Base-by-base conservation (phyloP, 2,113 vertebrate genomes). In the Panthera uncia region DNA sequence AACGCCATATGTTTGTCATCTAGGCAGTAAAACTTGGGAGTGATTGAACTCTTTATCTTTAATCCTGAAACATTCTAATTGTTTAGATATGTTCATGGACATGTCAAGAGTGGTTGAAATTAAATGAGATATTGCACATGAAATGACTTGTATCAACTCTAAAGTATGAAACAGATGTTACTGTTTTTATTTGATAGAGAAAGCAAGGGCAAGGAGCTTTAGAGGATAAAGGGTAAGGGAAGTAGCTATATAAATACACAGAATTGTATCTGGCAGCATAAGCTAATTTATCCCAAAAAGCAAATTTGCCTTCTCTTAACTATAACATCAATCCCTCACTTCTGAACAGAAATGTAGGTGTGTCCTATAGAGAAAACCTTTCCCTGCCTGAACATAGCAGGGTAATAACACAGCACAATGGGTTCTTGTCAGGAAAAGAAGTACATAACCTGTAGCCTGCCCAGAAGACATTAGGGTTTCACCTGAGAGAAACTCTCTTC, bases 41-140 rank as follows among this genome's bases (percentile, higher is more conserved):
- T 83, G 57, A 85, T 9, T 36, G 66, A 88, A 89, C 78, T 89
- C 73, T 71, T 80, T 79, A 79, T 66, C 83, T 68, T 86, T 97
- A 95, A 97, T 93, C 95, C 95, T 79, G 63, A 93, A 95, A 52
- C 48, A 95, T 96, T 95, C 89, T 94, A 94, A 94, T 95, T 97
- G 91, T 89, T 97, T 76, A 55, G 92, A 73, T 83, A 61, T 80
- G 96, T 92, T 92, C 96, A 87, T 12, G 89, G 92, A 95, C 89
- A 86, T 50, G 92, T 97, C 95, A 97, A 87, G 95, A 74, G 23
- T 18, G 84, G 79, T 79, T 86, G 97, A 36, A 82, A 89, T 97
- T 96, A 95, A 96, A 83, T 95, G 96, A 97, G 98, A 97, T 96
- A 86, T 82, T 93, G 93, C 68, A 92, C 41, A 52, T 83, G 97